Evolutionary conservation across 2,888 invertebrate genomes (phyloP), one percentile per base, ranked within the genome.

Genomic region (Autographa pulchrina): DNA sequence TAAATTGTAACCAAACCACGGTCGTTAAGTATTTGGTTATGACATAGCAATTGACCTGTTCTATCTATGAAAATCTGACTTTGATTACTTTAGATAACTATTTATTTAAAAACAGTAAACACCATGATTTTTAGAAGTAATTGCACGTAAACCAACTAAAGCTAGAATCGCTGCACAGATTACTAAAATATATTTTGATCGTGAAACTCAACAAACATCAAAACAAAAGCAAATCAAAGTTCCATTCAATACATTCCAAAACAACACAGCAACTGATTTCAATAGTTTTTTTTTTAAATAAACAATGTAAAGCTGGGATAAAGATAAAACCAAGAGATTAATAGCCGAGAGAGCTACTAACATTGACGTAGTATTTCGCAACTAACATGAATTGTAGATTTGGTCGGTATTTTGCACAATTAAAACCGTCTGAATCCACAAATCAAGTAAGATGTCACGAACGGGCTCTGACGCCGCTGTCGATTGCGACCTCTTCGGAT

Each of bases 371-470:
- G 68, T 63, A 75, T 81, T 75, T 61, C 63, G 62, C 56, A 54
- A 69, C 65, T 62, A 70, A 75, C 72, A 75, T 75, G 77, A 81
- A 81, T 77, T 80, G 80, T 70, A 85, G 82, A 85, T 82, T 82
- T 75, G 74, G 65, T 73, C 74, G 73, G 72, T 78, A 79, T 80
- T 84, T 78, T 69, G 72, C 85, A 81, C 85, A 86, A 87, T 87
- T 87, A 83, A 86, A 87, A 84, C 82, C 74, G 69, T 81, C 65
- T 69, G 78, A 88, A 90, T 90, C 90, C 86, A 84, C 87, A 86
- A 87, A 87, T 87, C 83, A 88, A 81, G 81, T 80, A 83, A 85
- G 75, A 81, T 85, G 88, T 90, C 90, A 91, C 90, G 89, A 85
- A 85, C 86, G 77, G 78, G 79, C 77, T 85, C 72, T 69, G 63